Evolutionary conservation across 2,888 invertebrate genomes (phyloP).

Genomic region (Leucophenga montana): DNA sequence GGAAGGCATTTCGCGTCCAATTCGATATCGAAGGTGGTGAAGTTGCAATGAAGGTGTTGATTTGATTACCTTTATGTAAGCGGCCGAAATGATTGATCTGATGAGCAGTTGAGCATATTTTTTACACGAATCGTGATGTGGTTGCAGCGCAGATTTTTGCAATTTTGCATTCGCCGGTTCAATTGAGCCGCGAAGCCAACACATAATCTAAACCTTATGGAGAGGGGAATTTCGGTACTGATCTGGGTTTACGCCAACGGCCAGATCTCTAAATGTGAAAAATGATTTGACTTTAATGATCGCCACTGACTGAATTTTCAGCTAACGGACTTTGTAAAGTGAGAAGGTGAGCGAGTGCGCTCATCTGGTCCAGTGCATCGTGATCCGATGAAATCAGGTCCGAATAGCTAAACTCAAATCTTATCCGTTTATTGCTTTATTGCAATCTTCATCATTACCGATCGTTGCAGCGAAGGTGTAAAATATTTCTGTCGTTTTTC

Average conservation of each 20-base stretch:
- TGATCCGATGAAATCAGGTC: constrained; percentile 18
- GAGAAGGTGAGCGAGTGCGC: neutral
- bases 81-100: constrained; percentile 40
- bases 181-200: constrained; percentile 54
- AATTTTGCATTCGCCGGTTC: constrained; percentile 44
- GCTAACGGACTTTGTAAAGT: neutral
- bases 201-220: constrained; percentile 14
- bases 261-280: constrained; percentile 68
- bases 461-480: constrained; percentile 62
- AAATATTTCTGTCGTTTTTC: constrained; percentile 47
- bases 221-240: neutral
- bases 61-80: constrained; percentile 71
- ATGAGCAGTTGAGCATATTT: constrained; percentile 51
- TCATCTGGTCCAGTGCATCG: constrained; percentile 43
- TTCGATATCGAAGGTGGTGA: constrained; percentile 40
- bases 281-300: constrained; percentile 72
- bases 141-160: constrained; percentile 28
- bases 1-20: constrained; percentile 50
- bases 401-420: neutral
- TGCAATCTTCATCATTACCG: constrained; percentile 35
- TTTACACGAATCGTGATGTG: constrained; percentile 58
- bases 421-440: constrained; percentile 34
- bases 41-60: constrained; percentile 69
- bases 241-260: constrained; percentile 38
- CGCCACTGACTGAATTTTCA: constrained; percentile 68